These are phyloP conservation scores for Anguilla marmorata DNA, from an alignment of 2,797 vertebrate species.

Conservation along the genomic window DNA sequence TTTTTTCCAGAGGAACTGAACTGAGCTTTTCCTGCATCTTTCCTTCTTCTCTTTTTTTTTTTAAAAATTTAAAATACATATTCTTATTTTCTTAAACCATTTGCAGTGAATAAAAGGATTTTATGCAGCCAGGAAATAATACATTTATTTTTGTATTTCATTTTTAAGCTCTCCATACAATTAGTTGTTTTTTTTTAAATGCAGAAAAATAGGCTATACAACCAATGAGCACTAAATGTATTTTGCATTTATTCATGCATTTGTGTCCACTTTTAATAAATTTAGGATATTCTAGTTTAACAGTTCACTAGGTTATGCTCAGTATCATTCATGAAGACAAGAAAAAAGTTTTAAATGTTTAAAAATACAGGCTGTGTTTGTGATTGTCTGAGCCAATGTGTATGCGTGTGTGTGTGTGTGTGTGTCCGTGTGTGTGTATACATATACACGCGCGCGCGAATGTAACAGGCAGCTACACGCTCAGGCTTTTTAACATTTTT, in stretches of 20 bases:
- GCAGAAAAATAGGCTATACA: neutral
- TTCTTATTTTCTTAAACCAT: neutral
- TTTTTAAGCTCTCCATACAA: slow-evolving; percentile 11
- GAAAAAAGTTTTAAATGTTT: neutral
- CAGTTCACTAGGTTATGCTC: neutral
- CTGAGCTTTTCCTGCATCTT: slow-evolving; percentile 43
- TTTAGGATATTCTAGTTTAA: neutral
- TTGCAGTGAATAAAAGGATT: slow-evolving; percentile 11
- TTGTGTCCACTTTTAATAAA: slow-evolving; percentile 3
- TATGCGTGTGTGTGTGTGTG: neutral
- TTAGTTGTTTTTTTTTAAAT: neutral
- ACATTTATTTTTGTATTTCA: slow-evolving; percentile 18
- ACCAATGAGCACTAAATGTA: neutral
- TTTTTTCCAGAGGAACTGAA: slow-evolving; percentile 50
- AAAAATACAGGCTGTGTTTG: neutral
- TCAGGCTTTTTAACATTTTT: neutral
- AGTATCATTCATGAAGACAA: neutral
- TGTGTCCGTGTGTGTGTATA: neutral
- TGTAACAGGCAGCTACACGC: neutral
- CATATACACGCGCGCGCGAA: neutral
- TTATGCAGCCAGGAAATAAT: slow-evolving; percentile 30
- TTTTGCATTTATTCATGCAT: neutral
- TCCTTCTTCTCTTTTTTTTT: neutral
- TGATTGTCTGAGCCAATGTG: neutral
- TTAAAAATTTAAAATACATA: too few species aligned